Base-by-base conservation (phyloP, 2,113 vertebrate genomes). In the Illadopsis cleaveri region DNA sequence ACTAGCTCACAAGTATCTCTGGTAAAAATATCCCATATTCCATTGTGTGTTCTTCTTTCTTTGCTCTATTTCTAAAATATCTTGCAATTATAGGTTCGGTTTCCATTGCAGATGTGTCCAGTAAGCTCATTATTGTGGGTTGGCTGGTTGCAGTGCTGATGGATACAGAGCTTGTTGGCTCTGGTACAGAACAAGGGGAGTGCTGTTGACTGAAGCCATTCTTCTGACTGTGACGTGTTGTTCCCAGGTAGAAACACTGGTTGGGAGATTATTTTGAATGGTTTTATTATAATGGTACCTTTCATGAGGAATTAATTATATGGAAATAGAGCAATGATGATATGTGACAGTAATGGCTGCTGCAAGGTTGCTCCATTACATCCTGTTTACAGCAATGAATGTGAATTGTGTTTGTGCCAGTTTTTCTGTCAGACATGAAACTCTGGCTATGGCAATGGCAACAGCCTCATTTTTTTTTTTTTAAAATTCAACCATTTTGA, bases 241-340 rank as follows among this genome's bases (percentile, higher is more conserved):
- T 88, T 96, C 96, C 58, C 54, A 86, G 64, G 54, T 54, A 76
- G 87, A 73, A 95, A 95, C 76, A 70, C 51, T 75, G 31, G 5
- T 24, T 93, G 44, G 38, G 82, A 88, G 24, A 64, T 57, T 73
- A 60, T 47, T 90, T 70, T 77, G 47, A 86, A 83, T 90, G 81
- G 75, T 86, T 93, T 93, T 88, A 60, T 93, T 92, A 45, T 68
- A 89, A 86, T 53, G 23, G 9, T 78, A 85, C 53, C 35, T 95
- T 96, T 93, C 93, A 90, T 4, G 37, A 93, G 68, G 64, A 86
- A 92, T 95, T 90, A 94, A 90, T 93, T 90, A 42, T 37, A 62
- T 78, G 64, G 79, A 83, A 86, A 51, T 22, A 68, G 60, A 89
- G 37, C 48, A 94, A 58, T 83, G 92, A 85, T 93, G 92, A 62